Evolutionary conservation across 2,113 vertebrate genomes (phyloP).

Genomic region (Sitta europaea): DNA sequence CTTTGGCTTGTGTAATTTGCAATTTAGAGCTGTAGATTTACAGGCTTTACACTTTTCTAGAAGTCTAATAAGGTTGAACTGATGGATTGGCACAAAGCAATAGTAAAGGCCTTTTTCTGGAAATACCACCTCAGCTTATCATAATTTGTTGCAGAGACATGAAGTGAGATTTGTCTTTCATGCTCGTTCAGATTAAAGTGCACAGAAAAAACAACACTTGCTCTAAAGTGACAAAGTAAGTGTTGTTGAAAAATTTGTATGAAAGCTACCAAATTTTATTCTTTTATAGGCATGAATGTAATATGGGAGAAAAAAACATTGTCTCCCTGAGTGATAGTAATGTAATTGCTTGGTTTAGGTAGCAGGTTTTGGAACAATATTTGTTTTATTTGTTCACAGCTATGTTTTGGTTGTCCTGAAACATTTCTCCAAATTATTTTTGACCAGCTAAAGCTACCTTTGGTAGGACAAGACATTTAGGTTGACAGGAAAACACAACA

Average conservation of each 20-base stretch:
- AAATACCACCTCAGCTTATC: not conserved
- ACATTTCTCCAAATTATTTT: not conserved
- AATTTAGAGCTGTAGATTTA: not conserved
- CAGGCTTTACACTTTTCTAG: not conserved
- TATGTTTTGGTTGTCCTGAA: not conserved
- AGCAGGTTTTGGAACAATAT: not conserved
- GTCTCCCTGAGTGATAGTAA: not conserved
- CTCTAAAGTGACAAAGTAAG: not conserved
- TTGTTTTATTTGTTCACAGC: not conserved
- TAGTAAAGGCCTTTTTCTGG: not conserved
- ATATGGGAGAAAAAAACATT: not conserved
- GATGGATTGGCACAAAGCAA: not conserved
- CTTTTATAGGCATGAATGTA: not conserved
- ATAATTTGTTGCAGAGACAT: not conserved
- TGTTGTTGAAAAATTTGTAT: not conserved
- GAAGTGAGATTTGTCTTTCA: constrained; percentile 16
- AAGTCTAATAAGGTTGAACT: not conserved
- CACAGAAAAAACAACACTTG: not conserved
- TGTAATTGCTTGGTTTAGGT: not conserved
- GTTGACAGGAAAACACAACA: not conserved
- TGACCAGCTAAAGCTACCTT: not conserved
- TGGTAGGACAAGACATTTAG: not conserved
- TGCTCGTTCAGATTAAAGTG: not conserved
- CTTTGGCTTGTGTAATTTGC: not conserved
- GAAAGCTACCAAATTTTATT: not conserved